These are phyloP conservation scores for Semotilus atromaculatus DNA, from an alignment of 2,797 vertebrate species.

Conservation along the genomic window DNA sequence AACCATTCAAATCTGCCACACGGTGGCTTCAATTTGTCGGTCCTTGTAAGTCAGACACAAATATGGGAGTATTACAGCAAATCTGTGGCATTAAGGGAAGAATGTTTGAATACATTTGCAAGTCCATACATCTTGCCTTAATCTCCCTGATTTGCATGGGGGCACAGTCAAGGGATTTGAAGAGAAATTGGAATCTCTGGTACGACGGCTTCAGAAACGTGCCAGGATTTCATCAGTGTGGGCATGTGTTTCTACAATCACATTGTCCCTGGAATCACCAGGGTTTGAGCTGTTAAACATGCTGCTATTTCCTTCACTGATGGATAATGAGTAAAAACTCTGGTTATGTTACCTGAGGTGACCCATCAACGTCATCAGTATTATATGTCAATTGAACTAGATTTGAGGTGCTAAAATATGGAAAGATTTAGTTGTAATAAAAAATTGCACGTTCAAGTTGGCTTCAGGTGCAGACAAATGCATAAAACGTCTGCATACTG, in stretches of 20 bases:
- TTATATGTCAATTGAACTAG: background rate
- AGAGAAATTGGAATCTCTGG: conserved; percentile 49
- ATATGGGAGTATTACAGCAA: conserved; percentile 58
- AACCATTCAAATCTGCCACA: conserved; percentile 57
- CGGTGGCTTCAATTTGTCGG: conserved; percentile 57
- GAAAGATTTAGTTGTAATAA: background rate
- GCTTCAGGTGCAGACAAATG: background rate
- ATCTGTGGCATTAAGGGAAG: conserved; percentile 58
- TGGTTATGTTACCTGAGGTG: background rate
- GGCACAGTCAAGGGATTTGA: conserved; percentile 54
- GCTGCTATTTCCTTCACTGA: background rate
- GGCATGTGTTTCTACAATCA: conserved; percentile 16
- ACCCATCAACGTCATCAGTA: background rate
- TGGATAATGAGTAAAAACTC: background rate
- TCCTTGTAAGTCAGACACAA: conserved; percentile 58
- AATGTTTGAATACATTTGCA: conserved; percentile 53
- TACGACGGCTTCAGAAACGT: conserved; percentile 26
- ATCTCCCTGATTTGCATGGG: conserved; percentile 62
- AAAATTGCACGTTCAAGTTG: background rate
- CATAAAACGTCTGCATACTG: background rate
- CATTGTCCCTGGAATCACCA: background rate
- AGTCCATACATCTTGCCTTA: conserved; percentile 54
- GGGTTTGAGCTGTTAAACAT: background rate
- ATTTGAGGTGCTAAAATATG: background rate
- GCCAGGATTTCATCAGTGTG: conserved; percentile 38